phyloP scores from a whole-genome alignment of 1,140 invertebrate species.

The Drosophila pectinifera region DNA sequence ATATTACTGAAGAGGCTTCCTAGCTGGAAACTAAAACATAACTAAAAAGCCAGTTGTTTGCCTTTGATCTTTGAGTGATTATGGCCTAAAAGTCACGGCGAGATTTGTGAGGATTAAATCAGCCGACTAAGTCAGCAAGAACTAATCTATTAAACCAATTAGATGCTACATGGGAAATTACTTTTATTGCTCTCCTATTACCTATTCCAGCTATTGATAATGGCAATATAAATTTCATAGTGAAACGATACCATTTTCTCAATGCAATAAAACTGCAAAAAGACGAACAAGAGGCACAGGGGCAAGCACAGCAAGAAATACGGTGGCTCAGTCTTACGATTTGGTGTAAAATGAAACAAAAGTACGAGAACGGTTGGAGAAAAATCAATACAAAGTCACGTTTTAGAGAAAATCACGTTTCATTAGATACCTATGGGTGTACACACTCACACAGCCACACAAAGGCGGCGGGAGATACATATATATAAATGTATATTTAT shows the following conservation, averaged over 20 bases:
- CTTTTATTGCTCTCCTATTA: neutral
- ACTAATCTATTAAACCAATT: too few relatives aligned
- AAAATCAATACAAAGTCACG: conserved; percentile 85
- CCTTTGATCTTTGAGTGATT: too few relatives aligned
- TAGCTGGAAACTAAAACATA: too few relatives aligned
- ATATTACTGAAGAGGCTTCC: too few relatives aligned
- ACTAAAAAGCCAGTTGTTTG: too few relatives aligned
- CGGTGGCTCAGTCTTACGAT: conserved; percentile 39
- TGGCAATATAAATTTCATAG: conserved; percentile 21
- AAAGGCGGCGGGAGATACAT: conserved; percentile 23
- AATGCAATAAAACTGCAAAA: conserved; percentile 43
- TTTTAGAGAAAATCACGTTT: conserved; percentile 83
- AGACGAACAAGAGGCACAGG: conserved; percentile 33
- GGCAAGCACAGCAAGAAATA: conserved; percentile 45
- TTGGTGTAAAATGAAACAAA: conserved; percentile 72
- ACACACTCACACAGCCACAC: conserved; percentile 24
- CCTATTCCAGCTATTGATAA: conserved; percentile 5
- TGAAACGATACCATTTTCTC: conserved; percentile 51
- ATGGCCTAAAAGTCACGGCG: too few relatives aligned
- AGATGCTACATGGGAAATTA: neutral
- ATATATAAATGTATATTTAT: conserved; percentile 21
- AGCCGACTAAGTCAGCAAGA: too few relatives aligned
- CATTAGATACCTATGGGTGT: conserved; percentile 76
- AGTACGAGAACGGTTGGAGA: conserved; percentile 71
- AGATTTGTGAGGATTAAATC: too few relatives aligned